Conservation (phyloP, 2,888 invertebrate species). For the Tetragonisca angustula region DNA sequence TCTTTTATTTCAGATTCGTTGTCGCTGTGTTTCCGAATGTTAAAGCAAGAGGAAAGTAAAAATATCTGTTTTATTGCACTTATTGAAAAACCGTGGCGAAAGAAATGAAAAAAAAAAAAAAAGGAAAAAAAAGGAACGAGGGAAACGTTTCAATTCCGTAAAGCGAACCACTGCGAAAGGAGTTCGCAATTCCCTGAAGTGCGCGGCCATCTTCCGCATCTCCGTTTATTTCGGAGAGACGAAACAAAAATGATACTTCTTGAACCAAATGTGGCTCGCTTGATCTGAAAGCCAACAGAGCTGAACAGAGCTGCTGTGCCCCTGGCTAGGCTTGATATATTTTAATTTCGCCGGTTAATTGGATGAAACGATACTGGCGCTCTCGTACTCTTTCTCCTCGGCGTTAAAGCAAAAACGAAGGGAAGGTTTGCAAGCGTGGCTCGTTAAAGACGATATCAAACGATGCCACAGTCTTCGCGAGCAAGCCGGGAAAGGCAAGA, state of each 20-base stretch:
- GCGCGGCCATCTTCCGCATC: background rate
- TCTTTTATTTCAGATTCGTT: background rate
- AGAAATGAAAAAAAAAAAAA: too few species aligned
- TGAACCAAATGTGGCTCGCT: background rate
- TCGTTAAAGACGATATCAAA: conserved; percentile 17
- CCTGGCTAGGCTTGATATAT: background rate
- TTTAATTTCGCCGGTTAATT: conserved; percentile 25
- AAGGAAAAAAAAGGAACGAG: background rate
- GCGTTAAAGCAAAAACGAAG: background rate
- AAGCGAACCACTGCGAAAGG: conserved; percentile 22
- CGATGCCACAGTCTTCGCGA: background rate
- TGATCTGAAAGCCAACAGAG: background rate
- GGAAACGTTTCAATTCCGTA: conserved; percentile 32
- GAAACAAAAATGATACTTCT: conserved; percentile 26
- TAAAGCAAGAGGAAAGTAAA: background rate
- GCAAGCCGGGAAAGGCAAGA: too few species aligned
- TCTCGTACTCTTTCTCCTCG: background rate
- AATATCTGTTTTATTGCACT: background rate
- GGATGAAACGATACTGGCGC: background rate
- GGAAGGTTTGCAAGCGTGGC: background rate
- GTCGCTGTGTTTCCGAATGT: background rate
- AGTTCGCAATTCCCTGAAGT: conserved; percentile 43
- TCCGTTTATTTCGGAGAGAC: conserved; percentile 23
- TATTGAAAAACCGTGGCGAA: background rate
- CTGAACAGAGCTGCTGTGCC: background rate